Conservation (phyloP, 92 coral and sea anemone species). For the Siderastrea radians region DNA sequence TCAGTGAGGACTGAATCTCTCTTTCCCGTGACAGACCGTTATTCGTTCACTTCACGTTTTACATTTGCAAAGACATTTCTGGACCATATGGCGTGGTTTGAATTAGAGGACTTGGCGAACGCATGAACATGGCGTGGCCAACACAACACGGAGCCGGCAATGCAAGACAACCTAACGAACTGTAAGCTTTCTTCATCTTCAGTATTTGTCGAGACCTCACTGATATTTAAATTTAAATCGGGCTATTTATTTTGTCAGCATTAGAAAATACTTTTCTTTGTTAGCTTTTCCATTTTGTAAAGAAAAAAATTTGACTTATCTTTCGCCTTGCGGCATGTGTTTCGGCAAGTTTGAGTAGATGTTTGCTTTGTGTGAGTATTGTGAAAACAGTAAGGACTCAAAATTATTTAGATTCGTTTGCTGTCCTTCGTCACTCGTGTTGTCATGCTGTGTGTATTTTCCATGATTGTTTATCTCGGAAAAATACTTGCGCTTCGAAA, state of each 20-base stretch:
- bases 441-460: background rate
- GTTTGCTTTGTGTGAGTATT: background rate
- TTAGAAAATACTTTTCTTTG: background rate
- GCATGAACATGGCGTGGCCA: constrained; percentile 49
- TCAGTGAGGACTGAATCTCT: background rate
- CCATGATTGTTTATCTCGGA: background rate
- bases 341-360: background rate
- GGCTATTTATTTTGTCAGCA: background rate
- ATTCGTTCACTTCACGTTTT: constrained; percentile 8
- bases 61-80: background rate
- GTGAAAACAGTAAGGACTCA: background rate
- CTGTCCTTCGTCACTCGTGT: background rate
- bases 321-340: background rate
- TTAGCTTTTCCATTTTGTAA: constrained; percentile 23
- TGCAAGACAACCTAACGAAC: constrained; percentile 33
- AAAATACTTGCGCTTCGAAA: background rate
- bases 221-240: background rate
- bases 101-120: constrained; percentile 17
- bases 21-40: background rate
- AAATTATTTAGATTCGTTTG: background rate
- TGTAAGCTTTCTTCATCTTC: constrained; percentile 27
- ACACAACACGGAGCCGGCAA: background rate
- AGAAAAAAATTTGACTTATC: background rate
- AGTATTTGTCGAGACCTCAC: background rate
- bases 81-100: constrained; percentile 16